Base-by-base conservation (phyloP, 2,888 invertebrate species). In the Drosophila incognita region DNA sequence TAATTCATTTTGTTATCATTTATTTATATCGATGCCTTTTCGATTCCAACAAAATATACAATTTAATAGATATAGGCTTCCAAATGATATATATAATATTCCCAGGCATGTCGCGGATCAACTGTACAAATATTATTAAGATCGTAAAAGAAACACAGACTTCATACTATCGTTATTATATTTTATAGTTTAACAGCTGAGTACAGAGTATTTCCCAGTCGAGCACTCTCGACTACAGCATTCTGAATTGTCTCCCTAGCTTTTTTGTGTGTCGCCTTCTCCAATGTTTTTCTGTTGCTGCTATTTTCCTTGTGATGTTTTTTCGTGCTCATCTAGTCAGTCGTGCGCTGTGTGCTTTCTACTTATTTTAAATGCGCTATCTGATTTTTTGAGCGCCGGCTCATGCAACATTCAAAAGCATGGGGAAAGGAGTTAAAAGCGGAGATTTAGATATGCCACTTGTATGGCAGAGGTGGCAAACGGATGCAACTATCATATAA, bases 301-400 rank as follows among this genome's bases (percentile, higher is more conserved):
- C 35, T 66, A 24, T 46, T 46, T 62, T 64, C 65, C 46, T 15
- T 15, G 24, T 15, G 10, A 24, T 59, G 42, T 53, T 51, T 48
- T 58, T 52, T 42, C 61, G 58, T 75, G 78, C 72, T 76, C 87
- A 82, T 83, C 84, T 77, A 87, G 60, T 79, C 87, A 79, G 89
- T 82, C 85, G 88, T 89, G 89, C 81, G 80, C 85, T 84, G 82
- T 86, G 83, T 78, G 81, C 84, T 79, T 69, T 85, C 74, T 74
- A 82, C 82, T 85, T 82, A 89, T 89, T 87, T 82, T 79, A 89
- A 89, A 89, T 85, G 90, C 82, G 81, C 73, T 86, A 83, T 83
- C 89, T 78, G 76, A 76, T 87, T 89, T 87, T 78, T 90, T 74
- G 75, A 69, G 68, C 77, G 15, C 46, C 46, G 73, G 63, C 90